Base-by-base conservation (phyloP, 2,888 invertebrate species). In the Microctonus aethiopoides region DNA sequence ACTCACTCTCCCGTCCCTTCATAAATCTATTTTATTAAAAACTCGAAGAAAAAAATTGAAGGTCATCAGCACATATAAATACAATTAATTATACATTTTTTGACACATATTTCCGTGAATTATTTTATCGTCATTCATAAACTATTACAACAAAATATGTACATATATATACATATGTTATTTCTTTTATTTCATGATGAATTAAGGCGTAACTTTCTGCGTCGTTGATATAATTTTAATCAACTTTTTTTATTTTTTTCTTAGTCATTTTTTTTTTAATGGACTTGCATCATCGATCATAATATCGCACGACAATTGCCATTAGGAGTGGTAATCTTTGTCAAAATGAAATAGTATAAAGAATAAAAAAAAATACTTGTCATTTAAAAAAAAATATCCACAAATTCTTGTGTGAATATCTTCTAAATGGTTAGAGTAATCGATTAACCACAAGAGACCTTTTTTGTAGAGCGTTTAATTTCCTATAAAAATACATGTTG, bases 181-280 rank as follows among this genome's bases (percentile, higher is more conserved):
- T 34, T 9, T 57, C 29, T 4, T n/a, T 13, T 16, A 20, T 2
- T 34, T n/a, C 10, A 57, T 20, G 16, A 20, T 5, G 2, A 54
- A 26, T 26, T 13, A 11, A 2, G 32, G 57, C 32, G 10, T 20
- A 13, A 57, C 57, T 32, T 9, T n/a, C 7, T n/a, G 16, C 32
- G 32, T 57, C 32, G 34, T 7, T 57, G n/a, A 57, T 57, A 57
- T 57, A n/a, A 34, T 34, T 57, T 57, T 57, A 57, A 57, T 57
- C 9, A 56, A 29, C 5, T 29, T 29, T 29, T 29, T 5, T 29
- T 29, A 29, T 29, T 29, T 29, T 29, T 29, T 5, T 10, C 34
- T 16, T n/a, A n/a, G n/a, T 32, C 9, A 5, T 46, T 46, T 46
- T 16, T 46, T 46, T 5, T n/a, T 7, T n/a, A 4, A 41, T 41